These are phyloP conservation scores for Mus minutoides DNA, from an alignment of 2,797 vertebrate species.

Conservation along the genomic window DNA sequence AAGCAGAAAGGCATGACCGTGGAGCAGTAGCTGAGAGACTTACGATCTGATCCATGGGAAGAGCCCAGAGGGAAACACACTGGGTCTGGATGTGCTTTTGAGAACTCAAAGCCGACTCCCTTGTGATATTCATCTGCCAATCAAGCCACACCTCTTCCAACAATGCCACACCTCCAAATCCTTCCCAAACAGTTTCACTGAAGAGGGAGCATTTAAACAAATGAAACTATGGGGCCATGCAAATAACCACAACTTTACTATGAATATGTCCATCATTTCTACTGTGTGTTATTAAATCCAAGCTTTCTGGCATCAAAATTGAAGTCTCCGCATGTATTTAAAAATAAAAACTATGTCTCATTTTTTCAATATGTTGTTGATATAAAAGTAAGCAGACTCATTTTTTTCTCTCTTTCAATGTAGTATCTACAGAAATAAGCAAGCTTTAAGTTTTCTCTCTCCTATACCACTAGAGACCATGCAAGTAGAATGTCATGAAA, in stretches of 20 bases:
- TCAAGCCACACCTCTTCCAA: neutral
- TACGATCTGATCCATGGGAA: neutral
- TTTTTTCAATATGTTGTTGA: neutral
- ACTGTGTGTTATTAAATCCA: neutral
- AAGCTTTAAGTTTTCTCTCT: neutral
- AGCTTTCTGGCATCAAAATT: neutral
- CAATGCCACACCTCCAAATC: neutral
- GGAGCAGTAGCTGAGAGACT: neutral
- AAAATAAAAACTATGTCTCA: neutral
- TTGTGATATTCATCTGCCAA: neutral
- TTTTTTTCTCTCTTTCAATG: neutral
- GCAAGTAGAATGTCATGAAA: neutral
- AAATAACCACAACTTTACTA: neutral
- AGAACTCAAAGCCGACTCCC: neutral
- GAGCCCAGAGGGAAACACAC: neutral
- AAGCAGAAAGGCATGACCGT: neutral
- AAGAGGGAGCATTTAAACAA: neutral
- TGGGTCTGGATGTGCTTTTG: neutral
- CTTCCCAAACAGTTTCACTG: neutral
- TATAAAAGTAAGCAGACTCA: neutral
- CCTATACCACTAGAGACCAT: slow-evolving; percentile 1
- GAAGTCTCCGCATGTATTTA: neutral
- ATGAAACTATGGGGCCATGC: no score
- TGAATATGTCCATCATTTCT: neutral
- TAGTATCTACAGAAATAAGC: neutral